Base-by-base conservation (phyloP, 2,888 invertebrate species). In the Mamestra brassicae region DNA sequence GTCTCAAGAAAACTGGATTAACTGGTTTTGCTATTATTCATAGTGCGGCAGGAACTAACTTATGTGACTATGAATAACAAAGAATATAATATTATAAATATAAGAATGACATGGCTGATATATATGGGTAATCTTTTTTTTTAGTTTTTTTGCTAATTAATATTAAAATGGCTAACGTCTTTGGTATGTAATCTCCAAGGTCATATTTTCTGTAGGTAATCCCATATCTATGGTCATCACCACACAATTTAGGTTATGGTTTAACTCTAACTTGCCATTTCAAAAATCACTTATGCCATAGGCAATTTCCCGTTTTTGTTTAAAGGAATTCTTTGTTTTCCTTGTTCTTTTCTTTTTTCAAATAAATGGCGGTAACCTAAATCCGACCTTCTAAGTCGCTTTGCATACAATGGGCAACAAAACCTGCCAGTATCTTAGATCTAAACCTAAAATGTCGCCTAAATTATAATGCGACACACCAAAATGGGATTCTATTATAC, bases 371-470 rank as follows among this genome's bases (percentile, higher is more conserved):
- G 62, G 15, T 58, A 10, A 38, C 66, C 52, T 50, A 76, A 81
- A 60, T 61, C 7, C n/a, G 47, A 69, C 47, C 57, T 78, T 80
- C 57, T 76, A 71, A 62, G n/a, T 57, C 58, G 42, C 60, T 89
- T 89, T 82, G 85, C 88, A 89, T 87, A 88, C 89, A 89, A 89
- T 88, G 73, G 79, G 52, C 60, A 77, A 74, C 77, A 70, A 82
- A 85, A 87, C 79, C 64, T 47, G 71, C 63, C 36, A 60, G 80
- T 87, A 89, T 89, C 89, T 81, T 38, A 79, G 68, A 89, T 89
- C 89, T 86, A 77, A 81, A 75, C 73, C 81, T 78, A 81, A 84
- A 85, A 82, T 74, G 79, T 77, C 70, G 64, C 69, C 80, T 71
- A 81, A 86, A 86, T 86, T 84, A 85, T 78, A 83, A 88, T 86